Evolutionary conservation across 2,888 invertebrate genomes (phyloP).

Genomic region (Eilema caniola): DNA sequence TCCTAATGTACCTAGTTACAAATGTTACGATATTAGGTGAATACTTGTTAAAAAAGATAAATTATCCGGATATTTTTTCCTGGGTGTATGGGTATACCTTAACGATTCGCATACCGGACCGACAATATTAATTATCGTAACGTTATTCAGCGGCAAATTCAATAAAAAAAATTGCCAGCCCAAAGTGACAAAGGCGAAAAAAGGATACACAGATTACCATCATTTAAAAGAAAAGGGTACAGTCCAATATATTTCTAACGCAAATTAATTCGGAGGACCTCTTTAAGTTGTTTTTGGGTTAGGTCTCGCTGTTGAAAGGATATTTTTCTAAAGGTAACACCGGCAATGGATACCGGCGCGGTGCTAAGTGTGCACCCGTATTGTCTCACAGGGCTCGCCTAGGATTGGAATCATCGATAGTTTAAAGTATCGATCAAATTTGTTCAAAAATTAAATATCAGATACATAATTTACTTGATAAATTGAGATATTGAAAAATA

Average conservation of each 20-base stretch:
- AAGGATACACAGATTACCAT: slow-evolving; percentile 36
- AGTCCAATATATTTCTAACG: slow-evolving; percentile 37
- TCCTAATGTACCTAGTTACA: too few relatives aligned
- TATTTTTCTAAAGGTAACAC: slow-evolving; percentile 46
- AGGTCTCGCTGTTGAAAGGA: slow-evolving; percentile 31
- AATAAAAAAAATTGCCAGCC: slow-evolving; percentile 22
- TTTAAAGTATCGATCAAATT: slow-evolving; percentile 12
- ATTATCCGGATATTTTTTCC: not conserved
- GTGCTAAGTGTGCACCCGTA: slow-evolving; percentile 51
- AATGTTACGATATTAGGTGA: too few relatives aligned
- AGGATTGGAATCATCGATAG: slow-evolving; percentile 35
- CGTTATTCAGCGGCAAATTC: slow-evolving; percentile 6
- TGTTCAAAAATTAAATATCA: not conserved
- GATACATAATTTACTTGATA: too few relatives aligned
- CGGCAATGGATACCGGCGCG: slow-evolving; percentile 45
- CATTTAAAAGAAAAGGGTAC: slow-evolving; percentile 41
- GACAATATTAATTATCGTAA: not conserved
- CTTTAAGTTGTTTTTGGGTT: slow-evolving; percentile 49
- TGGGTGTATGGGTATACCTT: not conserved
- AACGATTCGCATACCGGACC: not conserved
- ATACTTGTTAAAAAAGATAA: not conserved
- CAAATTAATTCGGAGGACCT: slow-evolving; percentile 47
- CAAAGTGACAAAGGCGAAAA: slow-evolving; percentile 13
- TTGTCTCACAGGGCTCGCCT: slow-evolving; percentile 56
- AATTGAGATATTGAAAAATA: too few relatives aligned